Conservation (phyloP, 92 coral and sea anemone genomes). For the Isaurus tuberculatus region DNA sequence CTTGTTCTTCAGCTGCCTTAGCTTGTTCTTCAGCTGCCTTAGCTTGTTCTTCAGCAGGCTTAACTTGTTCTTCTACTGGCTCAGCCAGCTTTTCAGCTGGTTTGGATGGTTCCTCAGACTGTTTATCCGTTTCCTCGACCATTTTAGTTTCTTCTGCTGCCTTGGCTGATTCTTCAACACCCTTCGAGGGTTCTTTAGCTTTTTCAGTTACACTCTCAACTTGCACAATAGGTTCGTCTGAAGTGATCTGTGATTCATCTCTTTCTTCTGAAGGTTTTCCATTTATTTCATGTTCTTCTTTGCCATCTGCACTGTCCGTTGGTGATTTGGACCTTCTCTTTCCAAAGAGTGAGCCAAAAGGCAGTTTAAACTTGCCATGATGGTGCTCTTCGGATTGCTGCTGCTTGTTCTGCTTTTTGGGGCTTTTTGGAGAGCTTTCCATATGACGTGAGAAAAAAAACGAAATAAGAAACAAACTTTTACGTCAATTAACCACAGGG, state of each 20-base stretch:
- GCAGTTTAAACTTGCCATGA: conserved; percentile 46
- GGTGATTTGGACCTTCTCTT: conserved; percentile 45
- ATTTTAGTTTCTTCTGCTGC: too few relatives aligned
- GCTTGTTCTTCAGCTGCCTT: neutral
- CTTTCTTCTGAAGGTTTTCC: neutral
- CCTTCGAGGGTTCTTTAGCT: neutral
- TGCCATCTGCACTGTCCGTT: conserved; percentile 14
- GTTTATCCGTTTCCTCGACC: too few relatives aligned
- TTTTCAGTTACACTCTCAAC: conserved; percentile 1
- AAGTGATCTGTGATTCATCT: conserved; percentile 1
- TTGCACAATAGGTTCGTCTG: neutral
- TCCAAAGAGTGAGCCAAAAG: conserved; percentile 59
- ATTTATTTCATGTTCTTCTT: conserved; percentile 14
- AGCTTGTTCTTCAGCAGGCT: neutral
- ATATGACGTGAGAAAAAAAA: neutral
- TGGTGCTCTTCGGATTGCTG: conserved; percentile 18
- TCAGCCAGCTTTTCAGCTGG: neutral
- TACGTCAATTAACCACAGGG: too few relatives aligned
- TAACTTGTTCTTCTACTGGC: conserved; percentile 12
- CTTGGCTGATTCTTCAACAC: conserved; percentile 1
- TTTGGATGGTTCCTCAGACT: neutral
- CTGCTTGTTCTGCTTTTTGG: conserved; percentile 43
- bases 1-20: conserved; percentile 8
- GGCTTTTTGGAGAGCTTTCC: conserved; percentile 14
- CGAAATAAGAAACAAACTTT: neutral